A percentile compares a stretch with the other conserved stretches of the same genome.
phyloP scores from a whole-genome alignment of 2,888 invertebrate species.

The Diplazon laetatorius region DNA sequence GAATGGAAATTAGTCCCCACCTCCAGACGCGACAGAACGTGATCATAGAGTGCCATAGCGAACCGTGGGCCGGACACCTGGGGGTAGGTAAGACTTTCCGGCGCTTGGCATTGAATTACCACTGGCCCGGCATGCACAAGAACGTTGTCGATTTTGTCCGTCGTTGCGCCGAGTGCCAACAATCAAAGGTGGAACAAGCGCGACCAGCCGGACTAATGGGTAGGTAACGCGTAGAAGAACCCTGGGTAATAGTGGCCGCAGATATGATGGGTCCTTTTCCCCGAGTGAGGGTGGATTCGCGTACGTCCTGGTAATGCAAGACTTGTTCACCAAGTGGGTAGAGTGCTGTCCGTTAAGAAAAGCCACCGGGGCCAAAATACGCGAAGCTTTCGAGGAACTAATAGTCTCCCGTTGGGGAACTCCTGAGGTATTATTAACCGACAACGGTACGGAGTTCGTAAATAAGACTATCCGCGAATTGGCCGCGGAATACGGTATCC shows the following conservation, averaged over 20 bases:
- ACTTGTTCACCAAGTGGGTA: neutral
- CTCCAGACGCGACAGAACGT: constrained; percentile 39
- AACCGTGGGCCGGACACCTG: constrained; percentile 59
- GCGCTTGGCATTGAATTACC: constrained; percentile 44
- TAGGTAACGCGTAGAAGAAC: neutral
- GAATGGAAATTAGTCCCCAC: neutral
- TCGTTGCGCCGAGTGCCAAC: constrained; percentile 63
- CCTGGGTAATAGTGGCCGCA: constrained; percentile 34
- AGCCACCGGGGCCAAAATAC: neutral
- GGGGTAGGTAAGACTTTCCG: constrained; percentile 60
- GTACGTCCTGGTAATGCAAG: too few relatives aligned
- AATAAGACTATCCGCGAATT: neutral
- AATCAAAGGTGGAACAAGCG: constrained; percentile 42
- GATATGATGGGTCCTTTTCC: too few relatives aligned
- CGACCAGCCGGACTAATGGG: constrained; percentile 58
- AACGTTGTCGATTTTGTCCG: constrained; percentile 63
- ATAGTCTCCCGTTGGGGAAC: neutral
- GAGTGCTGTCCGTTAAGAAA: neutral
- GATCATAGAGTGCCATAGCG: constrained; percentile 24
- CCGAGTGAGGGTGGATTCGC: too few relatives aligned
- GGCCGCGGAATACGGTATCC: neutral
- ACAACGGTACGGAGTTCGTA: constrained; percentile 1
- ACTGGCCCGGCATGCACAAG: constrained; percentile 64
- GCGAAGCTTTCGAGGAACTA: neutral
- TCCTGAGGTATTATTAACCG: neutral